Evolutionary conservation across 2,797 vertebrate species (phyloP).

Genomic region (Rallus crepitans): DNA sequence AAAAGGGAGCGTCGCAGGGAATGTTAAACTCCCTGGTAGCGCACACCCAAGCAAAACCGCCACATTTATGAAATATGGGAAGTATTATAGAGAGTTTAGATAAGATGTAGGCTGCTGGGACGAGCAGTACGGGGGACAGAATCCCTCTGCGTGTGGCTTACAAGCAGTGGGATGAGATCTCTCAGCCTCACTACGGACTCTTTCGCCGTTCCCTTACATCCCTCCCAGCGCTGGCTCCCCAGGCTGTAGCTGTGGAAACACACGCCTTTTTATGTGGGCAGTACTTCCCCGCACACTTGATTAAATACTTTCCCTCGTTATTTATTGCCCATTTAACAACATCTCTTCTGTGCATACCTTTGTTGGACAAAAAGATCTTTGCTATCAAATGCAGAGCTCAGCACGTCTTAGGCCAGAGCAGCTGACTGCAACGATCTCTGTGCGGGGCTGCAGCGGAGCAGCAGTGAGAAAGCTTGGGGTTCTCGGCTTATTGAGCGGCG

Average conservation of each 20-base stretch:
- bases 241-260: not conserved
- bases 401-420: not conserved
- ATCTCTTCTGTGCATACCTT: not conserved
- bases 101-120: not conserved
- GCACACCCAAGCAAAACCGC: not conserved
- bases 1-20: not conserved
- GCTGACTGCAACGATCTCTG: not conserved
- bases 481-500: not conserved
- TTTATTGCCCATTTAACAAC: slow-evolving; percentile 51
- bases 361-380: not conserved
- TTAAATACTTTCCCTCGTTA: slow-evolving; percentile 41
- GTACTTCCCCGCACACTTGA: slow-evolving; percentile 43
- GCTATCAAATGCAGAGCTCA: slow-evolving; percentile 37
- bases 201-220: not conserved
- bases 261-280: not conserved
- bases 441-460: not conserved
- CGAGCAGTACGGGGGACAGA: not conserved
- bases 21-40: slow-evolving; percentile 28
- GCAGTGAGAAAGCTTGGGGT: not conserved
- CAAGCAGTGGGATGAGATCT: not conserved
- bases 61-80: slow-evolving; percentile 1
- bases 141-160: not conserved
- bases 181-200: not conserved
- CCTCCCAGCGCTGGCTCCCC: not conserved
- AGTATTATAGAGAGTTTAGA: not conserved